These are phyloP conservation scores for Acheta domesticus DNA, from an alignment of 2,888 invertebrate species.

Conservation along the genomic window DNA sequence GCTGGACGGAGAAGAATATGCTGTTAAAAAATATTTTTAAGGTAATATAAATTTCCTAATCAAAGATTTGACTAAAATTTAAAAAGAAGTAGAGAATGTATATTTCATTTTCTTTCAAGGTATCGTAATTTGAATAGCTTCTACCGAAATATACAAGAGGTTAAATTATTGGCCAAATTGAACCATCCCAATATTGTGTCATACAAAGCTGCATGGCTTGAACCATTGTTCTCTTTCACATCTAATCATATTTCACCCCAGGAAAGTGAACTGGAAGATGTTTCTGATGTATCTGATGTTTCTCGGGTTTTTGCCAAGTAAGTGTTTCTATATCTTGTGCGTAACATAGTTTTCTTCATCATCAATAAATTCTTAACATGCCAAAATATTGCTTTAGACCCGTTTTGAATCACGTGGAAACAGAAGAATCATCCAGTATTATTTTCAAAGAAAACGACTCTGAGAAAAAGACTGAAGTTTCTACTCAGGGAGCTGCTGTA, in stretches of 20 bases:
- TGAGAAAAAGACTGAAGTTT: neutral
- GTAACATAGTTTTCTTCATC: no score
- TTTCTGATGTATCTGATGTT: no score
- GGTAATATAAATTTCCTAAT: constrained; percentile 38
- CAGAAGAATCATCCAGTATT: neutral
- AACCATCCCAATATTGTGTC: constrained; percentile 78
- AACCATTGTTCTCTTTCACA: constrained; percentile 51
- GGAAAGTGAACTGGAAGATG: no score
- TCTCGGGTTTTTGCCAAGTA: no score
- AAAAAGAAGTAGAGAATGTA: neutral
- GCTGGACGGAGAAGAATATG: constrained; percentile 73
- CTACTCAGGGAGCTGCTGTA: neutral
- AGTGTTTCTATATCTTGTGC: no score
- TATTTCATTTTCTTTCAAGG: constrained; percentile 43
- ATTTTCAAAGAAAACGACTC: neutral
- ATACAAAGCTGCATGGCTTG: constrained; percentile 81
- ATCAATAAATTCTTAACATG: no score
- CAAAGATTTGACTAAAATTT: neutral
- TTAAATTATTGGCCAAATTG: constrained; percentile 73
- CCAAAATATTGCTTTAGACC: no score
- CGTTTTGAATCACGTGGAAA: no score
- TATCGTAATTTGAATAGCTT: constrained; percentile 62
- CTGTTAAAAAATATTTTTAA: constrained; percentile 66
- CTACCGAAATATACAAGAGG: constrained; percentile 67
- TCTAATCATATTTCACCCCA: neutral